These are phyloP conservation scores for Anabas testudineus DNA, from an alignment of 2,797 vertebrate genomes.

Conservation along the genomic window DNA sequence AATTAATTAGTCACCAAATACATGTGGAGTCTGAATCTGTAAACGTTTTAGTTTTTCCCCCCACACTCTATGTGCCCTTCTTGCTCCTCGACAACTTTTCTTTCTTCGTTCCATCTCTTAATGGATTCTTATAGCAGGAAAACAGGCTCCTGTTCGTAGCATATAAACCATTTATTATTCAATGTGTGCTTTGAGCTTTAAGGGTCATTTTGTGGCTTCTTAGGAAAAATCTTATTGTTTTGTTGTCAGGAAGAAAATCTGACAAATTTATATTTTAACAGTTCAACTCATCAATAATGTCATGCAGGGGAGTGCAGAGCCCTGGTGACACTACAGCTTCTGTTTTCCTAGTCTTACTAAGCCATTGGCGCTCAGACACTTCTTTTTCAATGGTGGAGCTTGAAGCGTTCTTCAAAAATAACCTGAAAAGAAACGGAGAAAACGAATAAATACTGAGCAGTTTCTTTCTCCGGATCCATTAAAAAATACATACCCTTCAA, in stretches of 20 bases:
- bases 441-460: background rate
- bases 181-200: slow-evolving; percentile 18
- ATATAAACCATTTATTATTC: slow-evolving; percentile 14
- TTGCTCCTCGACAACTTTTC: background rate
- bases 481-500: background rate
- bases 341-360: slow-evolving; percentile 15
- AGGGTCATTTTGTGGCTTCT: background rate
- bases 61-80: background rate
- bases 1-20: slow-evolving; percentile 6
- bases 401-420: slow-evolving; percentile 24
- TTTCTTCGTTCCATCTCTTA: slow-evolving; percentile 12
- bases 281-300: slow-evolving; percentile 36
- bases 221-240: slow-evolving; percentile 7
- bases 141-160: slow-evolving; percentile 1
- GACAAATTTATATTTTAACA: slow-evolving; percentile 15
- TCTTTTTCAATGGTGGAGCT: background rate
- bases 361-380: background rate
- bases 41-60: background rate
- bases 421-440: slow-evolving; percentile 2
- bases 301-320: slow-evolving; percentile 31
- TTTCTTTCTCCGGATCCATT: slow-evolving; percentile 2
- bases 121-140: slow-evolving; percentile 10
- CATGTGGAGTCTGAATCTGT: slow-evolving; percentile 2
- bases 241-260: slow-evolving; percentile 13
- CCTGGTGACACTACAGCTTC: slow-evolving; percentile 32